Conservation (phyloP, 2,888 invertebrate species). For the Sepioteuthis lessoniana region DNA sequence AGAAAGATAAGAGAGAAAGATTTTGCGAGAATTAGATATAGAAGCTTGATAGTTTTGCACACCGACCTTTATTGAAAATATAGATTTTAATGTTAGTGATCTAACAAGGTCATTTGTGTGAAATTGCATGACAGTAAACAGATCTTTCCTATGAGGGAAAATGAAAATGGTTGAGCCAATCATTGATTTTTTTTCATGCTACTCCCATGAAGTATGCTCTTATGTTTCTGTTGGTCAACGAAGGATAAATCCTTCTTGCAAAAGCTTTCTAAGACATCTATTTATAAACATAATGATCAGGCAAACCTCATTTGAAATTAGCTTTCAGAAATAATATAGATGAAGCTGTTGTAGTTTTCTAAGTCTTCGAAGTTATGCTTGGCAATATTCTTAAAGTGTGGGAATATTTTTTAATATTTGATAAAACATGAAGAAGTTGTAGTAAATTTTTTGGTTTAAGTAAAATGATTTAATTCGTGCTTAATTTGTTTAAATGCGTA, state of each 20-base stretch:
- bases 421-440: too few species aligned
- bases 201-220: not conserved
- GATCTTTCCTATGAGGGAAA: not conserved
- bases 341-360: too few species aligned
- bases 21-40: not conserved
- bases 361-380: too few species aligned
- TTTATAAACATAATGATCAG: not conserved
- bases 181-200: not conserved
- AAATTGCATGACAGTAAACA: constrained; percentile 9
- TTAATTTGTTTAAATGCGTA: too few species aligned
- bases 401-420: too few species aligned
- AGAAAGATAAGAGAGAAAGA: not conserved
- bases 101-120: not conserved
- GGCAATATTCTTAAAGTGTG: too few species aligned
- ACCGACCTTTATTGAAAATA: not conserved
- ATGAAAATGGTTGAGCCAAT: not conserved
- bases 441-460: too few species aligned
- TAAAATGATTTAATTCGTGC: too few species aligned
- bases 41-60: not conserved
- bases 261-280: not conserved
- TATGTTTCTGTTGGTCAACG: not conserved
- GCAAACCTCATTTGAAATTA: not conserved
- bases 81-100: constrained; percentile 18
- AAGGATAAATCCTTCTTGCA: not conserved
- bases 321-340: not conserved